Evolutionary conservation across 2,797 vertebrate species (phyloP).

Genomic region (Acrossocheilus wenchowensis): DNA sequence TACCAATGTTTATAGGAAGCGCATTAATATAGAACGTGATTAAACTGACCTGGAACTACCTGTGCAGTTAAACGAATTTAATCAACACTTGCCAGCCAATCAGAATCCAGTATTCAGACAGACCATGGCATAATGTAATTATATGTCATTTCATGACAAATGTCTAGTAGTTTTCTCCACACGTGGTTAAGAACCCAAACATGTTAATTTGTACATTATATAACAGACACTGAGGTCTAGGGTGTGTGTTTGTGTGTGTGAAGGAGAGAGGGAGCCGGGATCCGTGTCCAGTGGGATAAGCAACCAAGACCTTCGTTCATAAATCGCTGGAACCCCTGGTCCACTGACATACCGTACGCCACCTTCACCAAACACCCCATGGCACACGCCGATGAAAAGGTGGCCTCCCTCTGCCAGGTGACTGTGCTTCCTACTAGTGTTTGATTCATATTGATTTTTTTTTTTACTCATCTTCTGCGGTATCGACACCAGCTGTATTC

Average conservation of each 20-base stretch:
- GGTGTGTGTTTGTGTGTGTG: neutral
- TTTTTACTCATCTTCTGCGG: neutral
- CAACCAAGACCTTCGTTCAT: conserved; percentile 88
- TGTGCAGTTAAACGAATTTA: too few species aligned
- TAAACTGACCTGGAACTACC: too few species aligned
- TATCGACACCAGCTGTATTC: neutral
- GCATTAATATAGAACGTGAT: too few species aligned
- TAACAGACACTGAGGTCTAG: neutral
- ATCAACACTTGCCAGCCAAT: too few species aligned
- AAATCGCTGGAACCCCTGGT: conserved; percentile 97
- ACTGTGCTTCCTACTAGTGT: neutral
- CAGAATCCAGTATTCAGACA: too few species aligned
- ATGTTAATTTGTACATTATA: neutral
- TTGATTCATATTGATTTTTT: neutral
- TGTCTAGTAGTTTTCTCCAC: neutral
- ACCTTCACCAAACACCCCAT: conserved; percentile 94
- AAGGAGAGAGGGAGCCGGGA: conserved; percentile 89
- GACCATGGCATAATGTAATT: neutral
- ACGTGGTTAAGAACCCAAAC: neutral
- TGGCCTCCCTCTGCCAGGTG: conserved; percentile 91
- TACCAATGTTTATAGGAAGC: too few species aligned
- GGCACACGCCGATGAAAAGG: conserved; percentile 90
- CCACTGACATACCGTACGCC: conserved; percentile 89
- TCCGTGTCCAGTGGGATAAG: conserved; percentile 96
- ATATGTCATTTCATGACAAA: neutral